Conservation (phyloP, 2,888 invertebrate species). For the Taenaris catops region DNA sequence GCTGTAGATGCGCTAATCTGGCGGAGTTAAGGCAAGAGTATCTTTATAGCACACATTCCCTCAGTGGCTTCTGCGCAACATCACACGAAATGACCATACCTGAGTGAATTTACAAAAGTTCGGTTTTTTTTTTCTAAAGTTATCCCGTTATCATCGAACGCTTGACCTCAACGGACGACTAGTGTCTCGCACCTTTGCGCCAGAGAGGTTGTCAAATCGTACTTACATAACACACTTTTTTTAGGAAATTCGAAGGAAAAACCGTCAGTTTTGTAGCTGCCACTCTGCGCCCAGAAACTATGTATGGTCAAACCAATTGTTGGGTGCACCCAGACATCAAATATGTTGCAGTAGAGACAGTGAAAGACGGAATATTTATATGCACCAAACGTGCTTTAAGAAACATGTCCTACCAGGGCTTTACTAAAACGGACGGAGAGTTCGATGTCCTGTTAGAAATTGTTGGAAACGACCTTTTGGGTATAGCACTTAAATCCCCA, state of each 20-base stretch:
- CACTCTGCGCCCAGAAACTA: constrained; percentile 98
- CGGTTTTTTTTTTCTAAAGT: too few relatives aligned
- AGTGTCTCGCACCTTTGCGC: too few relatives aligned
- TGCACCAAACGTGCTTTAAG: constrained; percentile 93
- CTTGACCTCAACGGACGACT: too few relatives aligned
- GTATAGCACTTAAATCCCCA: constrained; percentile 91
- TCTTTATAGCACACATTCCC: too few relatives aligned
- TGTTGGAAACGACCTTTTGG: constrained; percentile 89
- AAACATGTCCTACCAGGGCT: constrained; percentile 98
- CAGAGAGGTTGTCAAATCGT: too few relatives aligned
- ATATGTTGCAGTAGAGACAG: constrained; percentile 92
- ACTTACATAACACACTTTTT: too few relatives aligned
- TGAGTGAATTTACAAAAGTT: too few relatives aligned
- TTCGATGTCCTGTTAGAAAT: constrained; percentile 85
- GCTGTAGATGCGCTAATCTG: too few relatives aligned
- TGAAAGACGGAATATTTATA: constrained; percentile 88
- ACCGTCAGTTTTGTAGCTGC: constrained; percentile 95
- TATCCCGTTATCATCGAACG: too few relatives aligned
- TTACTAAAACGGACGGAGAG: constrained; percentile 89
- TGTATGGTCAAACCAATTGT: constrained; percentile 99
- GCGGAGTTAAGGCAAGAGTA: too few relatives aligned
- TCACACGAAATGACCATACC: too few relatives aligned
- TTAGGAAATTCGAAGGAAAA: constrained; percentile 72
- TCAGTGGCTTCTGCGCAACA: too few relatives aligned
- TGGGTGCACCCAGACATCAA: constrained; percentile 98